These are phyloP conservation scores for Lasioglossum figueresi DNA, from an alignment of 2,888 invertebrate genomes.

Conservation along the genomic window DNA sequence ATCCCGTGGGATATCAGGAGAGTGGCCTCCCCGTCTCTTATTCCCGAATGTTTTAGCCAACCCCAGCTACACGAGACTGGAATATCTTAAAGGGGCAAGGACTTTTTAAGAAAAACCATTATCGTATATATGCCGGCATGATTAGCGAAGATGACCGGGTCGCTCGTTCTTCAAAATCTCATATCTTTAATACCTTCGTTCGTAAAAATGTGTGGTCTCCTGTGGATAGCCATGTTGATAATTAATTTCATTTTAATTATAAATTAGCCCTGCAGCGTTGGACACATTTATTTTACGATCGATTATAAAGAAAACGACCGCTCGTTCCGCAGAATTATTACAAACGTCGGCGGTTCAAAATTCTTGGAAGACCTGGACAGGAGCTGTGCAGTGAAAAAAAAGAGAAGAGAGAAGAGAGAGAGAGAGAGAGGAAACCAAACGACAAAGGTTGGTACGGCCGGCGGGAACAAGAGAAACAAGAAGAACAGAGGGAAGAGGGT, in stretches of 20 bases:
- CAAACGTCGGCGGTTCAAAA: neutral
- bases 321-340: slow-evolving; percentile 36
- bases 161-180: slow-evolving; percentile 58
- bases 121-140: slow-evolving; percentile 68
- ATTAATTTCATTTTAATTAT: no score
- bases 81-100: slow-evolving; percentile 80
- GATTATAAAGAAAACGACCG: slow-evolving; percentile 13
- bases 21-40: slow-evolving; percentile 75
- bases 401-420: neutral
- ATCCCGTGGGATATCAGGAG: slow-evolving; percentile 81
- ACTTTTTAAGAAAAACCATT: slow-evolving; percentile 79
- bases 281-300: neutral
- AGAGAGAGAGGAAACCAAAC: neutral
- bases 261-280: no score
- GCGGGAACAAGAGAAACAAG: slow-evolving; percentile 39
- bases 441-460: slow-evolving; percentile 35
- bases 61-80: slow-evolving; percentile 77
- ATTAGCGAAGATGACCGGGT: slow-evolving; percentile 49
- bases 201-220: neutral
- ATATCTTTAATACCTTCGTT: slow-evolving; percentile 72
- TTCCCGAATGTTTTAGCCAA: slow-evolving; percentile 73
- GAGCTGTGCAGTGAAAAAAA: neutral
- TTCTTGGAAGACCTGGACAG: slow-evolving; percentile 33
- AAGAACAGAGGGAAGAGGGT: slow-evolving; percentile 41
- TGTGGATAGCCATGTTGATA: neutral